Evolutionary conservation across 2,113 vertebrate genomes (phyloP), one percentile per base, ranked within the genome.

Genomic region (Xiphophorus hellerii): DNA sequence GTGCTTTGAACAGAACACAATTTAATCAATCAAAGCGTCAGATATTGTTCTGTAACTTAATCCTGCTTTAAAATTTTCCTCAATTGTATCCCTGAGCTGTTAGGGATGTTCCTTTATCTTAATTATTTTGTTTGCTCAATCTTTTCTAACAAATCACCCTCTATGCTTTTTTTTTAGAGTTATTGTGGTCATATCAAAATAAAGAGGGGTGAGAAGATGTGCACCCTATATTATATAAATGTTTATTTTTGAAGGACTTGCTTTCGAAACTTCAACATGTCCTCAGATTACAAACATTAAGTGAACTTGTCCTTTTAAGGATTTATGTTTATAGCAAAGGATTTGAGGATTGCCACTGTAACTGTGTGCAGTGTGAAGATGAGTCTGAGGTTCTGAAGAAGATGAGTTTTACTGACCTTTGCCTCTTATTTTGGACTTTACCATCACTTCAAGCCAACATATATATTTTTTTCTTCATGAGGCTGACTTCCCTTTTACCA

Each of bases 391-490:
- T 29, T 33, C 35, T 64, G 44, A 39, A 22, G 51, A 39, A 62
- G 68, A 71, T 77, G 68, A 58, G 62, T 77, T 42, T 66, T 37
- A 66, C 51, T 78, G 72, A 76, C 72, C 60, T 79, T 13, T 61
- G 54, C 61, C 73, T 66, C 30, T 10, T 15, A 22, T 33, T 72
- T 66, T 51, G 62, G 54, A 22, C n/a, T 70, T n/a, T 39, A 51
- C 48, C 44, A 20, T 62, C 67, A 30, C 29, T 66, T 13, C 60
- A 31, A 17, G 2, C 39, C n/a, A 4, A 4, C 13, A 5, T 28
- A 14, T 58, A 39, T 28, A 67, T 10, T 11, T 1, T 71, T 7
- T 14, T 0, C 27, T 62, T 30, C 73, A 27, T 37, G 69, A 54
- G 30, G 8, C 6, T 48, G 31, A 17, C 35, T 70, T 75, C 71